These are phyloP conservation scores for Drosophila asahinai DNA, from an alignment of 1,140 invertebrate genomes.

Conservation along the genomic window DNA sequence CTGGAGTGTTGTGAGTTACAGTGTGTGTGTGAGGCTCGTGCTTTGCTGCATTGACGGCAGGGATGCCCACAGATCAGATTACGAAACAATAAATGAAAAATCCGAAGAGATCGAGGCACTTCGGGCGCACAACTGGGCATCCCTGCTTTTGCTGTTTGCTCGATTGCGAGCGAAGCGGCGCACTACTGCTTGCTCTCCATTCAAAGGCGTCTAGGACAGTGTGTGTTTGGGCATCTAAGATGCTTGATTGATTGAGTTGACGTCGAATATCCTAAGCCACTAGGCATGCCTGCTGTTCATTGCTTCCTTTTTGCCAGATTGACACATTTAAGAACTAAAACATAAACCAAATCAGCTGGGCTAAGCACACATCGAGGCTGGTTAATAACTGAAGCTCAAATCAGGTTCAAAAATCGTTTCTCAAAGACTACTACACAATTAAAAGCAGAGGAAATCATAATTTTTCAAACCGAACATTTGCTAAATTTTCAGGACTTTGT, in stretches of 20 bases:
- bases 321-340: slow-evolving; percentile 38
- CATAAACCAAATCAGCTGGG: slow-evolving; percentile 46
- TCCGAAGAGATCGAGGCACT: not conserved
- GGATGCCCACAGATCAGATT: slow-evolving; percentile 11
- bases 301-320: slow-evolving; percentile 39
- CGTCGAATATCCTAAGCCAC: slow-evolving; percentile 32
- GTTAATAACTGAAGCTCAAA: slow-evolving; percentile 50
- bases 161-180: slow-evolving; percentile 36
- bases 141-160: slow-evolving; percentile 12
- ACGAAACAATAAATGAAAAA: not conserved
- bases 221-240: slow-evolving; percentile 35
- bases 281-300: slow-evolving; percentile 37
- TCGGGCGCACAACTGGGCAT: slow-evolving; percentile 5
- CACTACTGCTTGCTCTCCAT: slow-evolving; percentile 53
- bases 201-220: slow-evolving; percentile 29
- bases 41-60: slow-evolving; percentile 20
- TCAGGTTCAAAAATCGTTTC: slow-evolving; percentile 35
- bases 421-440: slow-evolving; percentile 53
- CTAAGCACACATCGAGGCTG: slow-evolving; percentile 53
- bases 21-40: slow-evolving; percentile 31
- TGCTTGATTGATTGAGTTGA: slow-evolving; percentile 13
- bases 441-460: slow-evolving; percentile 49
- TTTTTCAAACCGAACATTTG: slow-evolving; percentile 20
- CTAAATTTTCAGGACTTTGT: slow-evolving; percentile 33
- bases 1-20: slow-evolving; percentile 62